Conservation (phyloP, 2,113 vertebrate species). For the Ophiodon elongatus region DNA sequence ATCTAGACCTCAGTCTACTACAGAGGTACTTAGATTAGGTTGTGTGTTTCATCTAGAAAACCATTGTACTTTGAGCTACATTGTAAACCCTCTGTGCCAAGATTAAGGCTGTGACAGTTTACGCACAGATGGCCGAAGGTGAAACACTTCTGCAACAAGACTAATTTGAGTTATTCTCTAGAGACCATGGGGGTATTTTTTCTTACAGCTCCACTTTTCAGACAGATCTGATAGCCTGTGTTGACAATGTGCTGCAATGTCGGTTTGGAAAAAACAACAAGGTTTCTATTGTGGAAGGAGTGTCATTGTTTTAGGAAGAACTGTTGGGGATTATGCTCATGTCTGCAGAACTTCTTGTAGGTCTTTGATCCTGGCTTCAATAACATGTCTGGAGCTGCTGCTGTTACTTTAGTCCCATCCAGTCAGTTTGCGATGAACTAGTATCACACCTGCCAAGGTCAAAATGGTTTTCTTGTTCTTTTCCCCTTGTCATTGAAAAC, state of each 20-base stretch:
- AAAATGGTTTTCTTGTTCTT: not conserved
- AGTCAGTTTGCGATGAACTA: conserved; percentile 9
- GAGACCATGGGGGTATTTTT: not conserved
- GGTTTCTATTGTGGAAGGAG: conserved; percentile 21
- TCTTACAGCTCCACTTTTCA: conserved; percentile 13
- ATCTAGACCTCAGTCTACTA: not conserved
- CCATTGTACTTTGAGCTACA: not conserved
- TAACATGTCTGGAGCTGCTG: conserved; percentile 26
- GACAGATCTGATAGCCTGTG: conserved; percentile 13
- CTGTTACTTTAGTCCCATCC: conserved; percentile 6
- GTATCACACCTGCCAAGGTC: conserved; percentile 8
- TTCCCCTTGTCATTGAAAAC: not conserved
- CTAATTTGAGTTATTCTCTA: conserved; percentile 34
- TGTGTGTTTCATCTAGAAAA: not conserved
- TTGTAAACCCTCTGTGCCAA: not conserved
- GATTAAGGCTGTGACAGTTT: conserved; percentile 28
- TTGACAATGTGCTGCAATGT: conserved; percentile 35
- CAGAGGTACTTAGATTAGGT: not conserved
- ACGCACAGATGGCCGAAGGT: conserved; percentile 53
- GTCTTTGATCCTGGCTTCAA: conserved; percentile 43
- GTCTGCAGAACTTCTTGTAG: conserved; percentile 37
- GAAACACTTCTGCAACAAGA: conserved; percentile 52
- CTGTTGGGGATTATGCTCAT: conserved; percentile 19
- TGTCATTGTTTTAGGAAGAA: conserved; percentile 45
- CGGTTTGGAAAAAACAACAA: conserved; percentile 19